phyloP scores from a whole-genome alignment of 2,113 vertebrate genomes.

The Cavia porcellus region DNA sequence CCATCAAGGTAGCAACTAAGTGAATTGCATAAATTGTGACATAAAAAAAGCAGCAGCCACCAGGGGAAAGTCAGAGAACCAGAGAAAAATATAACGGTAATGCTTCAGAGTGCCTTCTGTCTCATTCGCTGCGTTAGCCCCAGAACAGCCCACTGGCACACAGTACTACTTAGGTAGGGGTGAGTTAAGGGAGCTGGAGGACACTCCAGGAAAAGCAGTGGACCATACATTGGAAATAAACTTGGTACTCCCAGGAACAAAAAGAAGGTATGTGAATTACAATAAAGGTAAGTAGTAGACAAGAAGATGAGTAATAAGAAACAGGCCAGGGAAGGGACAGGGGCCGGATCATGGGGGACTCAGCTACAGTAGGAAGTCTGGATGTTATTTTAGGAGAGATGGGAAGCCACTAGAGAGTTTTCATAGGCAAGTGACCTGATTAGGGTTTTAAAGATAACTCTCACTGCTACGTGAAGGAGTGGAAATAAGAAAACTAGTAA shows the following conservation, averaged over 20 bases:
- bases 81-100: background rate
- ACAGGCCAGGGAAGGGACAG: conserved; percentile 62
- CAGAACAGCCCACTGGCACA: background rate
- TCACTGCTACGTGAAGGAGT: background rate
- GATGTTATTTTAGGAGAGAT: conserved; percentile 72
- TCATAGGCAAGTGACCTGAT: conserved; percentile 73
- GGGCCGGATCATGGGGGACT: conserved; percentile 51
- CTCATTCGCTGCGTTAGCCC: conserved; percentile 27
- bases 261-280: background rate
- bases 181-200: background rate
- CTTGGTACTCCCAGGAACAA: conserved; percentile 37
- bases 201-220: conserved; percentile 3
- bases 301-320: conserved; percentile 39
- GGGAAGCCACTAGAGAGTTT: conserved; percentile 70
- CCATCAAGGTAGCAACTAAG: conserved; percentile 23
- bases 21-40: conserved; percentile 22
- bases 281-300: background rate
- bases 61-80: background rate
- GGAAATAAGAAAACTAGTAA: conserved; percentile 50
- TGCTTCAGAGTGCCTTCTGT: background rate
- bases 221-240: background rate
- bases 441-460: conserved; percentile 78
- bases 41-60: background rate
- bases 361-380: conserved; percentile 35
- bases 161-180: background rate